Percentiles rank a stretch among this genome's conserved stretches.
Evolutionary conservation across 2,113 vertebrate genomes (phyloP).

Genomic region (Anser brachyrhynchus): DNA sequence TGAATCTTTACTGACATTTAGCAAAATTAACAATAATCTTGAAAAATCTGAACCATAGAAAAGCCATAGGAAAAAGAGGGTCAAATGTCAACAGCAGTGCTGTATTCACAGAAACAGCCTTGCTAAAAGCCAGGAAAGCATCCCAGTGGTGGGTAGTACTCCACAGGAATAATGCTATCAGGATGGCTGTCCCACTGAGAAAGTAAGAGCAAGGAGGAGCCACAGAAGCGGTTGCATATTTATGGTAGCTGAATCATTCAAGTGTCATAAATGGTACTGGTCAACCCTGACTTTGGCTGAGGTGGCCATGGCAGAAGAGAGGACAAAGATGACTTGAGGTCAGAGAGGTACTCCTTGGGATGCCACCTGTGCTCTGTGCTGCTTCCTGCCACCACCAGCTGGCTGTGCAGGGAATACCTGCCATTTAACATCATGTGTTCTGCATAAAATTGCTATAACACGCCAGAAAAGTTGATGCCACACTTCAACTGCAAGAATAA

Average conservation of each 20-base stretch:
- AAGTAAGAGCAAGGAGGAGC: neutral
- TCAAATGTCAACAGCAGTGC: neutral
- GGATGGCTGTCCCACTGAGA: neutral
- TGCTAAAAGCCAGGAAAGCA: neutral
- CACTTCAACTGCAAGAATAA: neutral
- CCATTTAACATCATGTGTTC: neutral
- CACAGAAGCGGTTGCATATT: neutral
- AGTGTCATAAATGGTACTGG: neutral
- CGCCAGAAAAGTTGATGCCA: neutral
- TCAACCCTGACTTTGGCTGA: neutral
- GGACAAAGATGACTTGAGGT: neutral
- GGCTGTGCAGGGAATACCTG: neutral
- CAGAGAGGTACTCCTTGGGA: neutral
- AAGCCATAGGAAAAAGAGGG: neutral
- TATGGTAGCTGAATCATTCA: conserved; percentile 1
- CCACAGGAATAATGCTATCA: neutral
- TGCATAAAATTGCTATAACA: neutral
- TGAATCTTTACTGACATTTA: neutral
- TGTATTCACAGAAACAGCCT: neutral
- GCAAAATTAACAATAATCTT: conserved; percentile 1
- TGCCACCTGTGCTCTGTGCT: neutral
- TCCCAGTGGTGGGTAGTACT: neutral
- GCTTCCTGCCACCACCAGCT: neutral
- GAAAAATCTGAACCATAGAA: neutral
- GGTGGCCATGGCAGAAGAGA: neutral